phyloP scores from a whole-genome alignment of 2,888 invertebrate genomes.

The Cephonodes hylas region DNA sequence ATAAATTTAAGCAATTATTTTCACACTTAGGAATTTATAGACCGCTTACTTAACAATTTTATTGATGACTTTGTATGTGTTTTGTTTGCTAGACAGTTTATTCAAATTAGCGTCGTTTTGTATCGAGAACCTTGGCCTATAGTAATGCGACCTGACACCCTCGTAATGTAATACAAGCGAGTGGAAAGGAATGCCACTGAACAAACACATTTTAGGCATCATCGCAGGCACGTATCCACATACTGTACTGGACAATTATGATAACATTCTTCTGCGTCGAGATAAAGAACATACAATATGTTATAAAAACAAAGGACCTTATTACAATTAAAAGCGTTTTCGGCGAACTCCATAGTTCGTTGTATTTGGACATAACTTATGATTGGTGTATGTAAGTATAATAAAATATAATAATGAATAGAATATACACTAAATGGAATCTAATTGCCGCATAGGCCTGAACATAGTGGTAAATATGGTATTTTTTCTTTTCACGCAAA shows the following conservation, averaged over 20 bases:
- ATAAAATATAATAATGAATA: too few species aligned
- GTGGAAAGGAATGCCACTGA: conserved; percentile 40
- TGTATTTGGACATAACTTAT: too few species aligned
- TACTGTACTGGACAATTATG: conserved; percentile 18
- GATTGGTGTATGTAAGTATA: too few species aligned
- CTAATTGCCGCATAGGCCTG: too few species aligned
- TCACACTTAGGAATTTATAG: background rate
- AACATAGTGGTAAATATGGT: too few species aligned
- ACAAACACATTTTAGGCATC: conserved; percentile 39
- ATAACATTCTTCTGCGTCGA: conserved; percentile 24
- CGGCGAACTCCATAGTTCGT: background rate
- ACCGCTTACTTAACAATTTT: background rate
- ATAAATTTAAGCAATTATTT: background rate
- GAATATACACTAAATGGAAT: too few species aligned
- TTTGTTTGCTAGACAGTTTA: conserved; percentile 8
- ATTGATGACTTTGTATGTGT: background rate
- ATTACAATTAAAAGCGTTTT: background rate
- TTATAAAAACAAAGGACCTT: background rate
- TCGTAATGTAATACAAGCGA: conserved; percentile 41
- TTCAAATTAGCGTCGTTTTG: conserved; percentile 1
- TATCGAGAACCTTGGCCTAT: conserved; percentile 44
- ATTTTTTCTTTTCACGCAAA: too few species aligned
- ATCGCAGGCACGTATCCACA: conserved; percentile 16
- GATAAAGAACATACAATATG: conserved; percentile 15
- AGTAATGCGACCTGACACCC: conserved; percentile 44